Conservation (phyloP, 2,888 invertebrate genomes). For the Coelopa pilipes region DNA sequence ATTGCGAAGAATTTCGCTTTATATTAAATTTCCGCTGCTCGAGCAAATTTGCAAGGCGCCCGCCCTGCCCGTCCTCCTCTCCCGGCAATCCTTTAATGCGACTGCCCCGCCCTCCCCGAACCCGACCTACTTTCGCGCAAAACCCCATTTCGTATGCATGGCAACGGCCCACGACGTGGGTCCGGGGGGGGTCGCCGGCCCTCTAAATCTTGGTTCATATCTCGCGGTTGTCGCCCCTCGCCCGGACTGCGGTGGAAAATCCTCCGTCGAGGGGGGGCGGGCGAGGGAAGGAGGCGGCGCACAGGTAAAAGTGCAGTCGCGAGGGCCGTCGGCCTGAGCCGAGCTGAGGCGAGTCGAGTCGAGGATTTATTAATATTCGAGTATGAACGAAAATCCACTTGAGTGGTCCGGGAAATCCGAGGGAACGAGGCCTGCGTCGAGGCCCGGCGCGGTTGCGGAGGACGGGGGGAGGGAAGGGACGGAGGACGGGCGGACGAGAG, state of each 20-base stretch:
- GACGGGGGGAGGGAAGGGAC: conserved; percentile 9
- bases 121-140: conserved; percentile 32
- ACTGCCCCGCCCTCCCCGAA: neutral
- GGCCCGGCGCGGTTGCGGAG: neutral
- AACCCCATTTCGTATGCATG: conserved; percentile 17
- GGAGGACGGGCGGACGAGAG: conserved; percentile 6
- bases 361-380: conserved; percentile 22
- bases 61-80: neutral
- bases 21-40: neutral
- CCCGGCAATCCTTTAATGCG: conserved; percentile 2
- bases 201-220: neutral
- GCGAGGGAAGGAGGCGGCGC: too few relatives aligned
- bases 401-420: conserved; percentile 28
- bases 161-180: neutral
- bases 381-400: conserved; percentile 28
- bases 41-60: neutral
- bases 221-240: too few relatives aligned
- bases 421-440: neutral
- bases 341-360: too few relatives aligned
- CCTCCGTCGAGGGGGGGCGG: too few relatives aligned
- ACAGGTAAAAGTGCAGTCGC: conserved; percentile 7
- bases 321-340: too few relatives aligned
- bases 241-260: too few relatives aligned
- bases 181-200: neutral
- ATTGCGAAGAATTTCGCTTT: neutral